A percentile compares a stretch with the other conserved stretches of the same genome.
These are phyloP conservation scores for Strix uralensis DNA, from an alignment of 2,113 vertebrate genomes.

Conservation along the genomic window DNA sequence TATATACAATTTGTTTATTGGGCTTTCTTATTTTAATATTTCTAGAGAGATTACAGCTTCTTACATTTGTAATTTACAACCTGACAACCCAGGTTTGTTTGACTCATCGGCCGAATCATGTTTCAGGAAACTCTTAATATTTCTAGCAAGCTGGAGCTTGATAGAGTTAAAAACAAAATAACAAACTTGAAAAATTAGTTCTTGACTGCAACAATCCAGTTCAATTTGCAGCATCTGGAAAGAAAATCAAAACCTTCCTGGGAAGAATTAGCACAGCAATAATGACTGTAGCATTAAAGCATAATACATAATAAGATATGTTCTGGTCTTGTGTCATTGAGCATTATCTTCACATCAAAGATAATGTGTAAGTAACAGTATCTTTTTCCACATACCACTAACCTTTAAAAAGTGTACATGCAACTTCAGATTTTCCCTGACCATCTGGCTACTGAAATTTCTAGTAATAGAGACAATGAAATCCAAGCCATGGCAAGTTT, in stretches of 20 bases:
- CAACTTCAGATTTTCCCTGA: constrained; percentile 29
- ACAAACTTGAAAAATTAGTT: neutral
- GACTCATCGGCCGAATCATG: neutral
- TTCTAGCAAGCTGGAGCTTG: neutral
- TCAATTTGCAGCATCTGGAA: constrained; percentile 32
- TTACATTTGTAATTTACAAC: neutral
- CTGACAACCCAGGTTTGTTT: neutral
- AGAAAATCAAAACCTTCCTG: constrained; percentile 35
- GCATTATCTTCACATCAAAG: constrained; percentile 16
- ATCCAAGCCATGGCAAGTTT: constrained; percentile 1
- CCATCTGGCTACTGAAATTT: constrained; percentile 25
- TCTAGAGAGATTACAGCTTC: neutral
- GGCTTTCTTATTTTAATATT: neutral
- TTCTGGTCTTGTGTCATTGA: constrained; percentile 47
- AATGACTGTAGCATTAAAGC: neutral
- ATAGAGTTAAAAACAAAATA: neutral
- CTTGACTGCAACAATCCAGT: neutral
- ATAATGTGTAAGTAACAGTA: neutral
- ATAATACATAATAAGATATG: neutral
- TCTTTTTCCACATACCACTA: constrained; percentile 11
- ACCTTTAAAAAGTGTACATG: constrained; percentile 1
- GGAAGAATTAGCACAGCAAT: constrained; percentile 32
- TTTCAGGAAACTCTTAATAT: neutral
- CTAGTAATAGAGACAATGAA: constrained; percentile 3
- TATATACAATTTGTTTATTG: neutral